Evolutionary conservation across 1,140 invertebrate genomes (phyloP).

Genomic region (Plutomurus gul): DNA sequence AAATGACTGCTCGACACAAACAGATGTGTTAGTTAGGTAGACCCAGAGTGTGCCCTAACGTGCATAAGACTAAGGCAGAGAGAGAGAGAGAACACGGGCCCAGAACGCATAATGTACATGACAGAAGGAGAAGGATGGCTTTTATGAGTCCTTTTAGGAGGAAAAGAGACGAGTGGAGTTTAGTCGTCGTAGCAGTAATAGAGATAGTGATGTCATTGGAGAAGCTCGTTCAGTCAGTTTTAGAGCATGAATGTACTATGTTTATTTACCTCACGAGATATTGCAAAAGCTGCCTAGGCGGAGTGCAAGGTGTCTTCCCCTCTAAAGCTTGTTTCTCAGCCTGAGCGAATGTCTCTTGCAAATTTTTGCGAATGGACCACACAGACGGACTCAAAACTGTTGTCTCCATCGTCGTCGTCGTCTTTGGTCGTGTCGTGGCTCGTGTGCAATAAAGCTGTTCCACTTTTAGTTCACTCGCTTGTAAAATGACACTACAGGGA

Average conservation of each 20-base stretch:
- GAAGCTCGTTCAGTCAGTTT: neutral
- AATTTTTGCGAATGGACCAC: constrained; percentile 34
- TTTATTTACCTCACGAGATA: constrained; percentile 52
- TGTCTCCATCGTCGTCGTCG: no score
- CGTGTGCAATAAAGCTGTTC: constrained; percentile 23
- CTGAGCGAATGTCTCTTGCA: constrained; percentile 49
- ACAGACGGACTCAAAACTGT: constrained; percentile 44
- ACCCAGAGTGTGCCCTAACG: no score
- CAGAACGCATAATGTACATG: neutral
- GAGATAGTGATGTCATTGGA: neutral
- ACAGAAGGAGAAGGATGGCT: neutral
- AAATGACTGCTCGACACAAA: no score
- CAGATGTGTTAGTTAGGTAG: no score
- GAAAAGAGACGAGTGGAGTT: neutral
- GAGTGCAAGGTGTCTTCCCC: constrained; percentile 44
- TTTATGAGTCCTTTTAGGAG: constrained; percentile 9
- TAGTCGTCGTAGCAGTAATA: neutral
- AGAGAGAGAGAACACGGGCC: neutral
- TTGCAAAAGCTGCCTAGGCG: constrained; percentile 50
- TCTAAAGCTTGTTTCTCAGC: constrained; percentile 50
- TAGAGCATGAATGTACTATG: neutral
- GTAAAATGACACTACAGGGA: constrained; percentile 10
- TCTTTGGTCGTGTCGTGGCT: no score
- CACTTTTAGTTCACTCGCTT: constrained; percentile 26
- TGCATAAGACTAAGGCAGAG: no score